Evolutionary conservation across 2,888 invertebrate species (phyloP).

Genomic region (Griposia aprilina): DNA sequence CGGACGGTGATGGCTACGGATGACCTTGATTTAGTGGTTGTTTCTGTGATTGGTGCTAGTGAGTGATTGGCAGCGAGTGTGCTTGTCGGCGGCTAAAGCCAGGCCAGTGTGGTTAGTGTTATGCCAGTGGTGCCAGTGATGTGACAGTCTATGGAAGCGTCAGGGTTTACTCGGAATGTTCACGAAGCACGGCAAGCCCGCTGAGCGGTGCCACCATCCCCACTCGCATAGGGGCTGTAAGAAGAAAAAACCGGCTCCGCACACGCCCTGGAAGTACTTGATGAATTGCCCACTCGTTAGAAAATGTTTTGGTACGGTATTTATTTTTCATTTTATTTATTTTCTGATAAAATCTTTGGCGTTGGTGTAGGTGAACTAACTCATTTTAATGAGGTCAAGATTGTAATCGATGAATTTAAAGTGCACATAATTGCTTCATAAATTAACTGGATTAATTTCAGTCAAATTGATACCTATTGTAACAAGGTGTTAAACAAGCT

Average conservation of each 20-base stretch:
- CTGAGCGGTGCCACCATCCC: conserved; percentile 87
- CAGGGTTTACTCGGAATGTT: conserved; percentile 88
- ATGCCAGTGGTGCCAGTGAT: conserved; percentile 83
- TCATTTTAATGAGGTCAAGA: conserved; percentile 59
- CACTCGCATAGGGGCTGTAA: conserved; percentile 86
- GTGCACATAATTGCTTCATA: conserved; percentile 42
- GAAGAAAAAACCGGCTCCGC: conserved; percentile 89
- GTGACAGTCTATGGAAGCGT: conserved; percentile 88
- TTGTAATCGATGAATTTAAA: conserved; percentile 55
- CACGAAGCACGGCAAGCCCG: conserved; percentile 88
- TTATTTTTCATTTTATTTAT: conserved; percentile 74
- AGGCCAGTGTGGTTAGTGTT: conserved; percentile 80
- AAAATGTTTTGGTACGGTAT: conserved; percentile 91
- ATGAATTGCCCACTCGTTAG: conserved; percentile 91
- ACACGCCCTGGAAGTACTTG: conserved; percentile 91
- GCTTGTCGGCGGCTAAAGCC: conserved; percentile 69
- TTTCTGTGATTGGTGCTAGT: conserved; percentile 82
- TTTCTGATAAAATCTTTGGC: conserved; percentile 52
- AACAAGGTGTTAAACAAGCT: conserved; percentile 53
- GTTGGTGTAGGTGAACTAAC: conserved; percentile 62
- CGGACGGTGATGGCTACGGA: conserved; percentile 86
- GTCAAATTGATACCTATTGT: conserved; percentile 43
- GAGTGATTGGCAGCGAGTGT: conserved; percentile 75
- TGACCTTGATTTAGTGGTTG: conserved; percentile 84
- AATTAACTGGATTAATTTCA: conserved; percentile 46